A percentile compares a stretch with the other conserved stretches of the same genome.
phyloP scores from a whole-genome alignment of 2,888 invertebrate species.

The Sphaerophoria taeniata region DNA sequence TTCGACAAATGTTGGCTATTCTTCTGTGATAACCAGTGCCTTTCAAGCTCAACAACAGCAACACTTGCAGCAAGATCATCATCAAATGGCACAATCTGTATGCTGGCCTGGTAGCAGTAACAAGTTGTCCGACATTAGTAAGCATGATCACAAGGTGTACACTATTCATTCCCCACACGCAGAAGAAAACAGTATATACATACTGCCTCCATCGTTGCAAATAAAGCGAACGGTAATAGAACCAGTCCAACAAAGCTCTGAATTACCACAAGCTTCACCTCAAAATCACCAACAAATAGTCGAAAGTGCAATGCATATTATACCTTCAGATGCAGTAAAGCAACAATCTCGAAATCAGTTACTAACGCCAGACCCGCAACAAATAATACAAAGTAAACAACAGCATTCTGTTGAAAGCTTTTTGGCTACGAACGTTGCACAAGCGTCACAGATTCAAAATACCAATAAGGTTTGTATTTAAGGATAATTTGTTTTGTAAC shows the following conservation, averaged over 20 bases:
- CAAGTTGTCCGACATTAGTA: slow-evolving; percentile 45
- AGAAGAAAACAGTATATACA: slow-evolving; percentile 62
- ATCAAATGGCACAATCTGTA: slow-evolving; percentile 58
- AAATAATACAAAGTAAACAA: slow-evolving; percentile 58
- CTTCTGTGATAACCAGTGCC: slow-evolving; percentile 92
- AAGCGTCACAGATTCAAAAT: slow-evolving; percentile 83
- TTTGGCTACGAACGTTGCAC: slow-evolving; percentile 75
- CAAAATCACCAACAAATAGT: slow-evolving; percentile 64
- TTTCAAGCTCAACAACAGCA: slow-evolving; percentile 82
- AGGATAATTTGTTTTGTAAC: slow-evolving; percentile 72
- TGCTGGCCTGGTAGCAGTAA: slow-evolving; percentile 54
- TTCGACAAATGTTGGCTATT: slow-evolving; percentile 87
- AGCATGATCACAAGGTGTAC: slow-evolving; percentile 58
- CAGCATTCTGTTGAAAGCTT: slow-evolving; percentile 72
- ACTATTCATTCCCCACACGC: slow-evolving; percentile 50
- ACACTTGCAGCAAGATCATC: slow-evolving; percentile 77
- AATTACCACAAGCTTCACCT: slow-evolving; percentile 34
- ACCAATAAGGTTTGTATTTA: slow-evolving; percentile 82
- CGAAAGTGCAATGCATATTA: slow-evolving; percentile 56
- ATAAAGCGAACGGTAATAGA: slow-evolving; percentile 58
- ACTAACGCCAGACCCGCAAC: slow-evolving; percentile 68
- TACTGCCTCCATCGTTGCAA: slow-evolving; percentile 61
- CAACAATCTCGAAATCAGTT: slow-evolving; percentile 57
- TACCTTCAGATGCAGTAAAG: slow-evolving; percentile 71
- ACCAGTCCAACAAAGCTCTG: slow-evolving; percentile 39